Evolutionary conservation across 2,113 vertebrate genomes (phyloP).

Genomic region (Hassar affinis): DNA sequence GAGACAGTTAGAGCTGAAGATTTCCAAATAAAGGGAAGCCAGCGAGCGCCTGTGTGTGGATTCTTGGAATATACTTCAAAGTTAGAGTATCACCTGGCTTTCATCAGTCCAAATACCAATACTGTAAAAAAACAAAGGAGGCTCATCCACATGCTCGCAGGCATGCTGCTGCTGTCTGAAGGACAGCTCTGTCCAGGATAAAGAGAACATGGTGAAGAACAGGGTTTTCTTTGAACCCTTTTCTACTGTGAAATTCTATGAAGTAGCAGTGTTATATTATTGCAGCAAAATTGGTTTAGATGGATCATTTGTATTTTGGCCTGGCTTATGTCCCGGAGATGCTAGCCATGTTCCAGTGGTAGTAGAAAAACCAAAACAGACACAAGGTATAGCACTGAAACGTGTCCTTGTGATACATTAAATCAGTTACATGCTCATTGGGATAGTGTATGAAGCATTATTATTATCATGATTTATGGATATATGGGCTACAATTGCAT

Average conservation of each 20-base stretch:
- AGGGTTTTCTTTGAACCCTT: background rate
- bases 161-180: background rate
- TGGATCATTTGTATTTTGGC: background rate
- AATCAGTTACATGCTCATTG: background rate
- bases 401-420: background rate
- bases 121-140: conserved; percentile 25
- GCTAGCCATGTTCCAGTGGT: too few relatives aligned
- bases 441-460: background rate
- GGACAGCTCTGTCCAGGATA: background rate
- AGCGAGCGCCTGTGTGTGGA: conserved; percentile 17
- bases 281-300: background rate
- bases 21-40: conserved; percentile 27
- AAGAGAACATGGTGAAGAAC: background rate
- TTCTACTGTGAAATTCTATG: background rate
- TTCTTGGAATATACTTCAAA: conserved; percentile 45
- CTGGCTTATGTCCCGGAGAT: background rate
- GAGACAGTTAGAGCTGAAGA: background rate
- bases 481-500: background rate
- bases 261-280: background rate
- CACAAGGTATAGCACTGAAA: background rate
- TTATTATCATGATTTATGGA: too few relatives aligned
- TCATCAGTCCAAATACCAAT: conserved; percentile 34
- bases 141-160: background rate
- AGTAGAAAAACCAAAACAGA: background rate
- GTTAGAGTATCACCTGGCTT: conserved; percentile 42